These are phyloP conservation scores for Brachyrhaphis roseni DNA, from an alignment of 2,797 vertebrate genomes.

Conservation along the genomic window DNA sequence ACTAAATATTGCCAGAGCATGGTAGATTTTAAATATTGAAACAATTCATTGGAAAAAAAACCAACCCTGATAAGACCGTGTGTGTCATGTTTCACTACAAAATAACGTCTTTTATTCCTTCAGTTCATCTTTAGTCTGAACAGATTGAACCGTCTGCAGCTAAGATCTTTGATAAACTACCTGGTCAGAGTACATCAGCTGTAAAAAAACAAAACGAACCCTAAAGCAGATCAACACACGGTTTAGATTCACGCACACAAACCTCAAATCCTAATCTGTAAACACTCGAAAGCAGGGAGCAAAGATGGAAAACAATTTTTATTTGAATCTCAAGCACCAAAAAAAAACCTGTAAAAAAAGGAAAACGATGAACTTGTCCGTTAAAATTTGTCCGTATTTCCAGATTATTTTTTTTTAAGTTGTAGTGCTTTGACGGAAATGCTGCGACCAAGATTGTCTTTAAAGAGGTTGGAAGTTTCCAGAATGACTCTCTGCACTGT, in stretches of 20 bases:
- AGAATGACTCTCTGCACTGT: conserved; percentile 49
- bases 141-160: neutral
- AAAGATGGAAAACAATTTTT: conserved; percentile 40
- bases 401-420: conserved; percentile 23
- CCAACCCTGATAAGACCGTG: neutral
- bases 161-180: neutral
- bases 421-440: conserved; percentile 51
- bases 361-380: conserved; percentile 30
- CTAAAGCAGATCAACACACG: conserved; percentile 40
- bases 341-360: conserved; percentile 37
- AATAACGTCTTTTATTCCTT: neutral
- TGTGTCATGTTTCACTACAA: neutral
- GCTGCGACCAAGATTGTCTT: conserved; percentile 49
- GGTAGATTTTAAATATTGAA: neutral
- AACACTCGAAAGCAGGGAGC: conserved; percentile 48
- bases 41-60: conserved; percentile 25
- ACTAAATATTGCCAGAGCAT: conserved; percentile 13
- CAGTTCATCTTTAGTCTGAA: neutral
- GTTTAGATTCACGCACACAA: conserved; percentile 44
- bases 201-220: conserved; percentile 22
- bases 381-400: conserved; percentile 46
- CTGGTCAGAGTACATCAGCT: conserved; percentile 16
- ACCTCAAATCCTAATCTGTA: conserved; percentile 52
- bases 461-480: conserved; percentile 62
- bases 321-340: conserved; percentile 57